Evolutionary conservation across 2,888 invertebrate species (phyloP), one percentile per base, ranked within the genome.

Genomic region (Brachycybe producta): DNA sequence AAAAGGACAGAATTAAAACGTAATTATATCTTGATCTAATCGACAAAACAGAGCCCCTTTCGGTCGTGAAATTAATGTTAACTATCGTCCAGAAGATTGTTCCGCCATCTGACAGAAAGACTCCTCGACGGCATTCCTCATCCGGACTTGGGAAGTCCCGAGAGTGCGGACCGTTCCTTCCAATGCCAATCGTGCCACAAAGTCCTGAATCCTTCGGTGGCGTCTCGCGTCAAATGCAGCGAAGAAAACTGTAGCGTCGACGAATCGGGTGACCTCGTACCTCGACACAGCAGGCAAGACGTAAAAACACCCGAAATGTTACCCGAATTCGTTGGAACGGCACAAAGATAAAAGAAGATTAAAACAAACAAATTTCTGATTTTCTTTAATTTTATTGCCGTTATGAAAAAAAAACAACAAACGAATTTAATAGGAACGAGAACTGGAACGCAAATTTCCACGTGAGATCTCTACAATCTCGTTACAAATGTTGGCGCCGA

Each of bases 1-100:
- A 44, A 17, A 44, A 44, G 19, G 44, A 44, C n/a, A 3, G 44
- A 7, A 44, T 44, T n/a, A 44, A 44, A 44, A 44, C 30, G 44
- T 32, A 4, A 13, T 28, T 26, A 40, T 40, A 5, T 17, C 15
- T 35, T 35, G 3, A 15, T 11, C 8, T 30, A 11, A n/a, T 8
- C 32, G n/a, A 11, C n/a, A n/a, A 30, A 30, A 30, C n/a, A n/a
- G n/a, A n/a, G 8, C n/a, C n/a, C 32, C 32, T 11, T 30, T n/a
- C 8, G 32, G 32, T 38, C 11, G 8, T 13, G 17, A 38, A 13
- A 11, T 15, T 17, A 11, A 38, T 17, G 15, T 13, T 38, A 21
- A 11, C 15, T n/a, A 26, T 13, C 27, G 19, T 44, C 17, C 32
- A 44, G 44, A 28, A 44, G 32, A 44, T 17, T 44, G 8, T 44